Base-by-base conservation (phyloP, 2,888 invertebrate genomes). In the Agonopterix heracliana region DNA sequence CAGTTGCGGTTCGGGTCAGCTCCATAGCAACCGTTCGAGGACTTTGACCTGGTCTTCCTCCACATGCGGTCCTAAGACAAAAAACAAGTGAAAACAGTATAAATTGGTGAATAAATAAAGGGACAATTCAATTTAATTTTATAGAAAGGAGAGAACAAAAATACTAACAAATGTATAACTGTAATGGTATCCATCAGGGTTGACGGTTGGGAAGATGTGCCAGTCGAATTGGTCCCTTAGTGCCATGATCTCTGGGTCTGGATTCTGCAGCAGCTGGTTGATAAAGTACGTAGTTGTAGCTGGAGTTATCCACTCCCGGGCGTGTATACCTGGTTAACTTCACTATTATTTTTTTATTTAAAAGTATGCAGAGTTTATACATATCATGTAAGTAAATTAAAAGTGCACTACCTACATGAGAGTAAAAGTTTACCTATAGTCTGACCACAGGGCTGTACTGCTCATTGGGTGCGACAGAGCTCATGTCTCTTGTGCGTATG, bases 1-100 rank as follows among this genome's bases (percentile, higher is more conserved):
- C 93, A 96, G 75, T 96, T 96, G 43, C 96, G 89, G 71, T 96
- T 96, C 0, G 93, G 92, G 71, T 96, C 96, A 8, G 91, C 91
- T 0, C 96, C 96, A 46, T 74, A 74, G 66, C 95, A 96, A 9
- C 70, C 60, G 0, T 54, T 61, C 4, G 71, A 66, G 36, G 88
- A 88, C 47, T 63, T 83, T 45, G 77, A 89, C 43, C 93, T 78
- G 0, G 93, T 94, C 70, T 94, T 94, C 41, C 94, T 88, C 94
- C 94, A 95, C 73, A 93, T 71, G 43, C 94, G 91, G 54, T 93
- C 89, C 92, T 92, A 61, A 13, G 48, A 41, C 12, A n/a, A 4
- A 7, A 38, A n/a, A 38, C 3, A 38, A 38, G 9, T 38, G 38
- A 10, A 10, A 38, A 9, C 38, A 38, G 9, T n/a, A 10, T 9